A percentile compares a stretch with the other conserved stretches of the same genome.
Evolutionary conservation across 2,113 vertebrate species (phyloP).

Genomic region (Oryzias woworae): DNA sequence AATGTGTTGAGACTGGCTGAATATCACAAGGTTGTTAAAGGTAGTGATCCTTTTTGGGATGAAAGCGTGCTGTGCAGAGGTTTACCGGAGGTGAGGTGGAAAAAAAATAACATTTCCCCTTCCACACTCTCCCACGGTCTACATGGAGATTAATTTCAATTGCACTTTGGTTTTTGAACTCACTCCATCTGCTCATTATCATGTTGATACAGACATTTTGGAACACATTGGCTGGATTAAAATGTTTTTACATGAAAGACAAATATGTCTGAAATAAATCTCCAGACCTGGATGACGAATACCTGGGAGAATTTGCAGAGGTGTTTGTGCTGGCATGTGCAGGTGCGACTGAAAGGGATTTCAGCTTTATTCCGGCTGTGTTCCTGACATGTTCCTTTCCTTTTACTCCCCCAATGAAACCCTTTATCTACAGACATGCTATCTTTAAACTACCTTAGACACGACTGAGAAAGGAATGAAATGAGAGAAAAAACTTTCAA

Average conservation of each 20-base stretch:
- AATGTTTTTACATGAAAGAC: slow-evolving; percentile 60
- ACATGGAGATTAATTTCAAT: slow-evolving; percentile 51
- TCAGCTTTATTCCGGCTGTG: slow-evolving; percentile 24
- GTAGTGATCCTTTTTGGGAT: slow-evolving; percentile 10
- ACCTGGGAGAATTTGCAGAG: slow-evolving; percentile 25
- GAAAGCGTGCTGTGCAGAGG: neutral
- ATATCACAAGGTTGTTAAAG: slow-evolving; percentile 16
- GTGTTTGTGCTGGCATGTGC: slow-evolving; percentile 24
- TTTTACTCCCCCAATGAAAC: slow-evolving; percentile 27
- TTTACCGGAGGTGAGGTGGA: slow-evolving; percentile 8
- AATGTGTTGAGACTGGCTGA: neutral
- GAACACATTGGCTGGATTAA: slow-evolving; percentile 44
- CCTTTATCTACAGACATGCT: slow-evolving; percentile 33
- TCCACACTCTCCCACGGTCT: slow-evolving; percentile 13
- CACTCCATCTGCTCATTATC: slow-evolving; percentile 47
- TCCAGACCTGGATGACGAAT: slow-evolving; percentile 41
- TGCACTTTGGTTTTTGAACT: slow-evolving; percentile 30
- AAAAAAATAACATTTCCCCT: slow-evolving; percentile 1
- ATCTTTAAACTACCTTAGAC: slow-evolving; percentile 20
- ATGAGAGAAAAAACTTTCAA: slow-evolving; percentile 9
- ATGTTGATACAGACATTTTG: slow-evolving; percentile 28
- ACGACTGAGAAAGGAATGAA: slow-evolving; percentile 5
- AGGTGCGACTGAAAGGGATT: slow-evolving; percentile 37
- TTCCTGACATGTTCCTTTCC: slow-evolving; percentile 38
- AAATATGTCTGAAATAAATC: slow-evolving; percentile 52